phyloP scores from a whole-genome alignment of 1,140 invertebrate species.

The Gonatopus flavifemur region DNA sequence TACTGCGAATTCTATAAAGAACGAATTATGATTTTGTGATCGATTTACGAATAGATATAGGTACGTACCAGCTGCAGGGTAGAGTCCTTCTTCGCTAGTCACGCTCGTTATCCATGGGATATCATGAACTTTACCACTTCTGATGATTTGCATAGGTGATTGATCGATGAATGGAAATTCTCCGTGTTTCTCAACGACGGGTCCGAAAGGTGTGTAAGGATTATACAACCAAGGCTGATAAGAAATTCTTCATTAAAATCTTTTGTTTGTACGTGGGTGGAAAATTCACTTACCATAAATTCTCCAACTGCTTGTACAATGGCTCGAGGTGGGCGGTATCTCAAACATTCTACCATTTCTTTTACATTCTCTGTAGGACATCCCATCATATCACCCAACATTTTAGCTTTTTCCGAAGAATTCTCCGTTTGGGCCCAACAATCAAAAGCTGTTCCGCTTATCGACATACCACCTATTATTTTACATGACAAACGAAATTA shows the following conservation, averaged over 20 bases:
- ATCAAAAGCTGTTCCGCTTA: conserved; percentile 74
- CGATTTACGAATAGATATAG: background rate
- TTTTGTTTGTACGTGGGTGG: background rate
- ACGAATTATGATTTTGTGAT: background rate
- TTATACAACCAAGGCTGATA: conserved; percentile 59
- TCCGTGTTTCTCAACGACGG: conserved; percentile 58
- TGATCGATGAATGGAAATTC: conserved; percentile 61
- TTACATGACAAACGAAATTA: no score
- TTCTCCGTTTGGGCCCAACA: conserved; percentile 73
- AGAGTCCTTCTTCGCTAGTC: conserved; percentile 64
- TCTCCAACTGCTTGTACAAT: conserved; percentile 53
- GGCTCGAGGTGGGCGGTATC: conserved; percentile 62
- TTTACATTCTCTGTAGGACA: conserved; percentile 63
- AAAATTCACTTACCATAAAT: conserved; percentile 56
- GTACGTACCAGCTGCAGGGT: conserved; percentile 61
- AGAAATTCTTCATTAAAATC: no score
- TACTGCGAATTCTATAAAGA: conserved; percentile 54
- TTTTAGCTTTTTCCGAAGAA: conserved; percentile 67
- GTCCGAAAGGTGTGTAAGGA: conserved; percentile 66
- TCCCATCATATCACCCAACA: conserved; percentile 67
- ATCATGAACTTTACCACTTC: conserved; percentile 56
- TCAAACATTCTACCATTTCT: conserved; percentile 73
- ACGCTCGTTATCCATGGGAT: conserved; percentile 64
- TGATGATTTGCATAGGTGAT: conserved; percentile 60
- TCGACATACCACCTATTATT: conserved; percentile 72